Evolutionary conservation across 2,888 invertebrate genomes (phyloP).

Genomic region (Leucophenga maculata): DNA sequence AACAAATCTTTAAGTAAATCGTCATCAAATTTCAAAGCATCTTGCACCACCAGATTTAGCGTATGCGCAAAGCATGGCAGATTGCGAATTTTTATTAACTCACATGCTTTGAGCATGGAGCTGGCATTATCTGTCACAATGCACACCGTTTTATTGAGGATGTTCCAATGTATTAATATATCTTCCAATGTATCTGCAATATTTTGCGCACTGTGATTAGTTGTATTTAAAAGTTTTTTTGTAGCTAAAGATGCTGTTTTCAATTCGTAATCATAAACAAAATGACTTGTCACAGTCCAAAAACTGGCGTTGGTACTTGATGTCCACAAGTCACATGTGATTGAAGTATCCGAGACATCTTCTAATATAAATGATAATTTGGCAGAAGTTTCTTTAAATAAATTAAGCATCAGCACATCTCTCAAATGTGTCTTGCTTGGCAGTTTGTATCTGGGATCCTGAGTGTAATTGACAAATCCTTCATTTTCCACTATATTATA

Average conservation of each 20-base stretch:
- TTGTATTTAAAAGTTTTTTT: constrained; percentile 5
- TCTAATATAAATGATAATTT: constrained; percentile 33
- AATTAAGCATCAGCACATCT: too few relatives aligned
- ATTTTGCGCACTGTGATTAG: constrained; percentile 24
- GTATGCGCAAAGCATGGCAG: constrained; percentile 39
- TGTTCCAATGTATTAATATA: constrained; percentile 21
- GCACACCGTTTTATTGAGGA: constrained; percentile 27
- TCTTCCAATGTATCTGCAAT: constrained; percentile 20
- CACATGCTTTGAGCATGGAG: constrained; percentile 40
- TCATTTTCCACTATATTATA: constrained; percentile 58
- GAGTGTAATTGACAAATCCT: constrained; percentile 45
- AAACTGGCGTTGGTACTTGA: constrained; percentile 24
- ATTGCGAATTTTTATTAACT: constrained; percentile 34
- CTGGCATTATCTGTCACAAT: constrained; percentile 39
- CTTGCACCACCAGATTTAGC: constrained; percentile 36
- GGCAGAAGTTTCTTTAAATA: too few relatives aligned
- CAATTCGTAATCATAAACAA: constrained; percentile 20
- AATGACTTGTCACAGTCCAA: constrained; percentile 16
- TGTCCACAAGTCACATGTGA: constrained; percentile 16
- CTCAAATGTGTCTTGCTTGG: constrained; percentile 50
- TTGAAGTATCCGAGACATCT: background rate
- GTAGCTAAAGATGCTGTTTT: constrained; percentile 15
- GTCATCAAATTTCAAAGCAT: constrained; percentile 9
- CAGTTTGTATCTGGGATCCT: constrained; percentile 32
- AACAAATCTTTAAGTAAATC: background rate